Conservation (phyloP, 2,797 vertebrate species). For the Streptopelia turtur region DNA sequence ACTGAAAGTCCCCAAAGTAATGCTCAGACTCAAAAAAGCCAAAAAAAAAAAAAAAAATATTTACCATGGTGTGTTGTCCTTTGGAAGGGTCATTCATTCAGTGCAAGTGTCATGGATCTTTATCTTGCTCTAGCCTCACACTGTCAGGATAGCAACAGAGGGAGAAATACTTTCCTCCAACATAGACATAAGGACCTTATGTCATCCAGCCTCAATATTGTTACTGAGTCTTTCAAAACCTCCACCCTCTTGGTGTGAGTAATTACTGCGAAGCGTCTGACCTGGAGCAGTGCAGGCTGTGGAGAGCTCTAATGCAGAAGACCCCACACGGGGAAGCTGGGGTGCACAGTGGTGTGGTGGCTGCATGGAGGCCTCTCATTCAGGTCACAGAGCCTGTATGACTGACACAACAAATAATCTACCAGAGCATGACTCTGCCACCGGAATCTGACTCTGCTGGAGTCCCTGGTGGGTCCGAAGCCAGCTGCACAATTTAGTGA, state of each 20-base stretch:
- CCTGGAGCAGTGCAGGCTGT: neutral
- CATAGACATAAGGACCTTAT: neutral
- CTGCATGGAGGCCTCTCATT: accelerated
- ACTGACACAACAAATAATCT: neutral
- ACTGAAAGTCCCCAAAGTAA: neutral
- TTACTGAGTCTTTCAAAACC: neutral
- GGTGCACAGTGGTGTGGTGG: accelerated
- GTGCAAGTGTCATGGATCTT: neutral
- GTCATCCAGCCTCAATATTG: neutral
- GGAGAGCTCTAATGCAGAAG: neutral
- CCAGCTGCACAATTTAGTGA: slow-evolving; percentile 39
- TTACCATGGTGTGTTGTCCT: neutral
- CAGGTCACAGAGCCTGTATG: neutral
- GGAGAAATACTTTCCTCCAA: neutral
- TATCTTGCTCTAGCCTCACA: neutral
- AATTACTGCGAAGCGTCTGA: neutral
- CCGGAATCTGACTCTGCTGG: neutral
- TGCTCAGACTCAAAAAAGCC: neutral
- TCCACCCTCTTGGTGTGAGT: neutral
- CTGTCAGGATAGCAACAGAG: neutral
- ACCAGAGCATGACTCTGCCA: neutral
- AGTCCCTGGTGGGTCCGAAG: neutral
- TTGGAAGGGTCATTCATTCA: neutral
- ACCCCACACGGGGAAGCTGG: accelerated
- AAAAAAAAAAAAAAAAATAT: neutral